Base-by-base conservation (phyloP, 35 echinoderm and acorn worm genomes). In the Eucidaris tribuloides region DNA sequence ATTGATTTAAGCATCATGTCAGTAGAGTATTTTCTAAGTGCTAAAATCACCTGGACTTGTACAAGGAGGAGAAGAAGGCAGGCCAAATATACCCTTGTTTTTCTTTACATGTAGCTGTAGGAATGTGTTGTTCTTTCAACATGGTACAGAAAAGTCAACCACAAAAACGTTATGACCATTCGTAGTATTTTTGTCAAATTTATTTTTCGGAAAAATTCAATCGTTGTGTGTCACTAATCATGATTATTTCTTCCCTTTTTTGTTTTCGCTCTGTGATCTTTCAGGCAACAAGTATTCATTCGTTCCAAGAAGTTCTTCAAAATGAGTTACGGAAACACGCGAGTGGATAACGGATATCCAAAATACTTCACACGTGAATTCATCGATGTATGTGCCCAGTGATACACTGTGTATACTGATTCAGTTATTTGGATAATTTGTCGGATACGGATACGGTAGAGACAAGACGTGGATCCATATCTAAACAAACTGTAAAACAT, bases 241-340 rank as follows among this genome's bases (percentile, higher is more conserved):
- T n/a, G n/a, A n/a, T n/a, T n/a, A n/a, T n/a, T 31, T 19, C 0
- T 68, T 68, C 31, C 9, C 64, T 74, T 74, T 42, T 6, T 7
- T 74, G 38, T 36, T 74, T 44, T 74, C n/a, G n/a, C n/a, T n/a
- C n/a, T n/a, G n/a, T n/a, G n/a, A n/a, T 44, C 7, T 5, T 20
- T 42, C 44, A 74, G 68, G 68, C 25, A 74, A 74, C 36, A 6
- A 24, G 41, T 74, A 74, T 41, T 74, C 37, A 40, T 74, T 20
- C 68, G 68, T 4, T 74, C 68, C 11, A 74, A 74, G 22, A 74
- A 74, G 41, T 33, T 74, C 24, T 74, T 74, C 68, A 74, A 74
- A 40, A 74, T 74, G 22, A 74, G 68, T 40, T 19, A 19, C 30
- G 68, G 68, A 7, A 13, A 25, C 6, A 27, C 38, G 7, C 25